phyloP scores from a whole-genome alignment of 2,113 vertebrate species.

The Scopus umbretta region DNA sequence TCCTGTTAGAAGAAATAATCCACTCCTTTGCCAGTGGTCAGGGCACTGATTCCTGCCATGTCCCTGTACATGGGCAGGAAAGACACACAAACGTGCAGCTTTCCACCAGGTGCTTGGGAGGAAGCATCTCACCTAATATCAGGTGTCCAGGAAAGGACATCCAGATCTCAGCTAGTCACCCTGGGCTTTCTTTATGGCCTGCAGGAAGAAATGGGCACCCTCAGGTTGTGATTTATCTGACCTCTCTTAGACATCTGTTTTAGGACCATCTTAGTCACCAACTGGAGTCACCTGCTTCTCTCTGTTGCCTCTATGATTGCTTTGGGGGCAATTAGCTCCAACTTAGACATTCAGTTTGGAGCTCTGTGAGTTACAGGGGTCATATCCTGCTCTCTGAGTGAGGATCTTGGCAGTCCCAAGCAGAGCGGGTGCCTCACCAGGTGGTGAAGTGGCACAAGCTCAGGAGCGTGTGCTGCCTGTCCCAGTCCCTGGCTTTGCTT shows the following conservation, averaged over 20 bases:
- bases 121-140: neutral
- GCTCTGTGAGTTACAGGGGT: neutral
- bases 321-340: neutral
- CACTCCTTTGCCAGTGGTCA: fast-evolving
- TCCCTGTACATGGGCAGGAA: neutral
- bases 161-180: neutral
- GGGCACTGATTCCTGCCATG: neutral
- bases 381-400: neutral
- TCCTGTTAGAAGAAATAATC: neutral
- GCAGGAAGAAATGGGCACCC: neutral
- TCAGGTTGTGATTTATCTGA: neutral
- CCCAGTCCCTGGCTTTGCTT: neutral
- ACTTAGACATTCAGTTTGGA: neutral
- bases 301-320: neutral
- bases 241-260: neutral
- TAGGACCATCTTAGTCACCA: neutral
- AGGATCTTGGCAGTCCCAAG: neutral
- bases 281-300: neutral
- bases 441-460: neutral
- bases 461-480: fast-evolving
- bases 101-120: neutral
- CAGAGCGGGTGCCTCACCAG: neutral
- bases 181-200: neutral
- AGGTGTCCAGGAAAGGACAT: neutral
- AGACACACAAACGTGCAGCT: neutral